phyloP scores from a whole-genome alignment of 53 echinoderm and acorn worm species.

The Luidia sarsii region DNA sequence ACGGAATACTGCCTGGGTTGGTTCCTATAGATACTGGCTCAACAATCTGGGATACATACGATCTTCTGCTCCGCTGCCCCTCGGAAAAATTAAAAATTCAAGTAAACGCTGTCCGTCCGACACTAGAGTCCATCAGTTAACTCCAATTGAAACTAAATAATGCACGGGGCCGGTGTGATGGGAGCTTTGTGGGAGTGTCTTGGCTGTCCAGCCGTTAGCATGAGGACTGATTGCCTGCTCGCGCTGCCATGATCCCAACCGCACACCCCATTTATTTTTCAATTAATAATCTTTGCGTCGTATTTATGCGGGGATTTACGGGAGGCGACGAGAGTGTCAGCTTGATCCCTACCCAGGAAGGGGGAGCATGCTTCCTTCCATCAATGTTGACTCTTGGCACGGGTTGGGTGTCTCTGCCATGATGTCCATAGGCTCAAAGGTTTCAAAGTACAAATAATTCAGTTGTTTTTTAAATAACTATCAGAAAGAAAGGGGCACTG shows the following conservation, averaged over 20 bases:
- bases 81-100: neutral
- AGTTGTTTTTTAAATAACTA: too few relatives aligned
- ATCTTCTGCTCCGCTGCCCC: neutral
- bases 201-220: constrained; percentile 29
- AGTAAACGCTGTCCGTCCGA: neutral
- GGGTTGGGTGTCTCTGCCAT: too few relatives aligned
- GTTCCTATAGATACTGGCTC: neutral
- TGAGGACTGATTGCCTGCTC: too few relatives aligned
- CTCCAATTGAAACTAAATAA: constrained; percentile 49
- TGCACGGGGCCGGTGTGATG: constrained; percentile 9
- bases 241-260: constrained; percentile 28
- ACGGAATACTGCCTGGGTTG: too few relatives aligned
- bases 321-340: neutral
- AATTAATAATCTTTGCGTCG: constrained; percentile 56
- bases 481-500: too few relatives aligned
- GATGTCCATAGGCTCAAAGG: too few relatives aligned
- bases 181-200: too few relatives aligned
- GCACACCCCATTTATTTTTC: constrained; percentile 61
- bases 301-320: constrained; percentile 47
- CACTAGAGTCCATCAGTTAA: neutral
- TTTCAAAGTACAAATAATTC: too few relatives aligned
- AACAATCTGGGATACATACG: constrained; percentile 37
- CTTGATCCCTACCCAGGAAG: neutral
- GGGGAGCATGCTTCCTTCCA: neutral
- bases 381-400: too few relatives aligned